phyloP scores from a whole-genome alignment of 2,113 vertebrate genomes.

The Geococcyx californianus region DNA sequence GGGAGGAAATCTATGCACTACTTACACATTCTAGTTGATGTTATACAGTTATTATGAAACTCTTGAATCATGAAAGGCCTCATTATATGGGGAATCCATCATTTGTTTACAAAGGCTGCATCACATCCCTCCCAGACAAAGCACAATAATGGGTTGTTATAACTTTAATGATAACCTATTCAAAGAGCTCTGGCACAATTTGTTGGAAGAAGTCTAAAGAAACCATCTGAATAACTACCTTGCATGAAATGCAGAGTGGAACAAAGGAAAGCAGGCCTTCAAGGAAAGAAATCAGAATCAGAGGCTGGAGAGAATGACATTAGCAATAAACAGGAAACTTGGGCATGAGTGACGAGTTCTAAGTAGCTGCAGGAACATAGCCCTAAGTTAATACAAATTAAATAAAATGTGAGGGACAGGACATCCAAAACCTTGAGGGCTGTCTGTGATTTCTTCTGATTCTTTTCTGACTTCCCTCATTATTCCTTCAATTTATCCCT shows the following conservation, averaged over 20 bases:
- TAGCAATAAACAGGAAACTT: background rate
- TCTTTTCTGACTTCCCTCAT: background rate
- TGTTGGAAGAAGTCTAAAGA: slow-evolving; percentile 7
- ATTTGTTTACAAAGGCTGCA: slow-evolving; percentile 30
- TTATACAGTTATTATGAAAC: background rate
- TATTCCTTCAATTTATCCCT: background rate
- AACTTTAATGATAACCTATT: slow-evolving; percentile 25
- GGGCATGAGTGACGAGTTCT: background rate
- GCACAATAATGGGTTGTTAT: background rate
- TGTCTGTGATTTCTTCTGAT: background rate
- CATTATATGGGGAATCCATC: background rate
- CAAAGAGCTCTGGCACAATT: slow-evolving; percentile 1
- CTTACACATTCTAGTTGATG: background rate
- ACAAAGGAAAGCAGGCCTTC: slow-evolving; percentile 11
- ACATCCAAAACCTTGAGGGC: background rate
- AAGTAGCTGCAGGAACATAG: background rate
- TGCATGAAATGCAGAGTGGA: background rate
- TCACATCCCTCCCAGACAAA: slow-evolving; percentile 9
- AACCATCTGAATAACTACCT: background rate
- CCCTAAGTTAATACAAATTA: background rate
- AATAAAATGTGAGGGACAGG: background rate
- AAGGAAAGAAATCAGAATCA: background rate
- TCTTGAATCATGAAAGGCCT: background rate
- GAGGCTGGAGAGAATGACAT: background rate
- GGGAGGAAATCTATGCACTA: background rate